phyloP scores from a whole-genome alignment of 2,113 vertebrate genomes.

The Alethe diademata region DNA sequence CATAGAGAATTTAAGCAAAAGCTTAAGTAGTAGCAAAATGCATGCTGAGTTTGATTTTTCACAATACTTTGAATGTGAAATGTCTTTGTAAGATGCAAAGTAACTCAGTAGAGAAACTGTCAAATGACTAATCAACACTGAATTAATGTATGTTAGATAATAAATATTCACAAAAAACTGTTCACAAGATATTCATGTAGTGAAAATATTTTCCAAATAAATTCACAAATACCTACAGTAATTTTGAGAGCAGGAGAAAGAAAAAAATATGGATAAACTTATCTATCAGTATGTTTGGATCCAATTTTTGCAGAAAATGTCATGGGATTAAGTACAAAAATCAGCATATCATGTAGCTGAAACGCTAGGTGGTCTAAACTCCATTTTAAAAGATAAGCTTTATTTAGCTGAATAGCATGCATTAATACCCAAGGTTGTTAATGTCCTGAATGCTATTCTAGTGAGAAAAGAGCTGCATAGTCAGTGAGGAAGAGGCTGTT shows the following conservation, averaged over 20 bases:
- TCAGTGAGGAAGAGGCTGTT: not conserved
- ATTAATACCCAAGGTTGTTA: not conserved
- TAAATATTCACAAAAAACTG: conserved; percentile 11
- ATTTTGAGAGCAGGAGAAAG: not conserved
- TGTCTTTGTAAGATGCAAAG: not conserved
- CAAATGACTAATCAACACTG: not conserved
- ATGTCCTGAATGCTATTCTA: not conserved
- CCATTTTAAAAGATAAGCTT: not conserved
- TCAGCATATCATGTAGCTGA: not conserved
- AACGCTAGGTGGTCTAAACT: not conserved
- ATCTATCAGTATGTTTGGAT: not conserved
- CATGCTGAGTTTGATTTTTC: not conserved
- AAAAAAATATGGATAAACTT: not conserved
- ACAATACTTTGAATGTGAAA: not conserved
- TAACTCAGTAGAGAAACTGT: not conserved
- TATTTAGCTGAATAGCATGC: not conserved
- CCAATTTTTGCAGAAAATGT: not conserved
- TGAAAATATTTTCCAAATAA: conserved; percentile 15
- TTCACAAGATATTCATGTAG: not conserved
- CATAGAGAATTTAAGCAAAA: not conserved
- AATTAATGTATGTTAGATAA: conserved; percentile 2
- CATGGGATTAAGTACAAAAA: not conserved
- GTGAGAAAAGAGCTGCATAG: not conserved
- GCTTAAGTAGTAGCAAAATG: not conserved
- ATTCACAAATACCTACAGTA: not conserved